phyloP scores from a whole-genome alignment of 2,797 vertebrate species.

The Lithobates pipiens region DNA sequence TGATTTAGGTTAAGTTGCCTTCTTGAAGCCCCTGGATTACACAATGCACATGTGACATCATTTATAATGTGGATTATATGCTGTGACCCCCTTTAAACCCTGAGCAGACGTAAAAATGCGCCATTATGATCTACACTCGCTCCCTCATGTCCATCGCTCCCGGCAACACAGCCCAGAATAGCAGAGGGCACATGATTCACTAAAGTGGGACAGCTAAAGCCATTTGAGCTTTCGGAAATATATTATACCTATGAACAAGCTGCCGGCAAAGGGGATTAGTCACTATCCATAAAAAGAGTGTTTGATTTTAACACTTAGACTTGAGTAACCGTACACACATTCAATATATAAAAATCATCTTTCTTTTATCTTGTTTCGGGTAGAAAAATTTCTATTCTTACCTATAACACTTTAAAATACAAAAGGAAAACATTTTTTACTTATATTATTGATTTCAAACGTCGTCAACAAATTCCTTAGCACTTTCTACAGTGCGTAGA shows the following conservation, averaged over 20 bases:
- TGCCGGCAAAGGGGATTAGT: conserved; percentile 50
- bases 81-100: not conserved
- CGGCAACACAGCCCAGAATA: conserved; percentile 28
- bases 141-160: conserved; percentile 9
- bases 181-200: conserved; percentile 47
- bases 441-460: not conserved
- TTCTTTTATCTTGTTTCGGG: conserved; percentile 32
- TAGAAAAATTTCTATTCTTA: conserved; percentile 14
- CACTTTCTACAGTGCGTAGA: not conserved
- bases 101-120: not conserved
- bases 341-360: conserved; percentile 43
- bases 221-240: conserved; percentile 41
- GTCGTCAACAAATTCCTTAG: not conserved
- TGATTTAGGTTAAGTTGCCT: not conserved
- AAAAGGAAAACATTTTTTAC: conserved; percentile 1
- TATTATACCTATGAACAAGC: conserved; percentile 34
- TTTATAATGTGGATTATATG: not conserved
- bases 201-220: conserved; percentile 46
- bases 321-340: conserved; percentile 32
- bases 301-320: conserved; percentile 52
- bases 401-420: not conserved
- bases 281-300: conserved; percentile 50
- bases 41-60: not conserved
- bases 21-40: not conserved
- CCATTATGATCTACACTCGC: conserved; percentile 23